phyloP scores from a whole-genome alignment of 2,888 invertebrate genomes.

The Eudasyphora cyanicolor region DNA sequence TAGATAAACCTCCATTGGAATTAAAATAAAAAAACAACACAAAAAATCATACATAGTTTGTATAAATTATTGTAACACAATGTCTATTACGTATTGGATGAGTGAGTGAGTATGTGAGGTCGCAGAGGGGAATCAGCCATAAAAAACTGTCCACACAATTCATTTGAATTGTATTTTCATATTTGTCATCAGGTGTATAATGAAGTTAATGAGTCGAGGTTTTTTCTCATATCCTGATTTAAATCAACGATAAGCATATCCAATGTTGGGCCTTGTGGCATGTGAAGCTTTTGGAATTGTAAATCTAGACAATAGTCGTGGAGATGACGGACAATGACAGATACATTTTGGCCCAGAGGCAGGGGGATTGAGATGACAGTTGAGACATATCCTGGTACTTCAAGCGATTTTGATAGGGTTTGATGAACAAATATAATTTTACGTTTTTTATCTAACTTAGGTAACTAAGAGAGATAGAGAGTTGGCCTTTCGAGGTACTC shows the following conservation, averaged over 20 bases:
- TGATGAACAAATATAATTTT: too few species aligned
- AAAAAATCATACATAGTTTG: too few species aligned
- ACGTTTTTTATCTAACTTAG: too few species aligned
- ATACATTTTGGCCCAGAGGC: too few species aligned
- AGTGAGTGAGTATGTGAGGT: too few species aligned
- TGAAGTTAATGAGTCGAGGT: not conserved
- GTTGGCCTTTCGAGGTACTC: too few species aligned
- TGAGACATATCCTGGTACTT: not conserved
- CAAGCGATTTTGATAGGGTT: too few species aligned
- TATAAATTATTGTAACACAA: conserved; percentile 3
- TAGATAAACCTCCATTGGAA: not conserved
- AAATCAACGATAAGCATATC: not conserved
- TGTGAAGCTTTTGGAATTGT: not conserved
- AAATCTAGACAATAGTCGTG: not conserved
- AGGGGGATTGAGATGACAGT: too few species aligned
- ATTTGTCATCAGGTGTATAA: conserved; percentile 1
- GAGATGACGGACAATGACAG: too few species aligned
- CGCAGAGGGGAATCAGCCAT: not conserved
- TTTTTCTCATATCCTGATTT: not conserved
- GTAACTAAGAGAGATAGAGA: too few species aligned
- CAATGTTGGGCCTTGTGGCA: not conserved
- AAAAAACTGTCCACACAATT: not conserved
- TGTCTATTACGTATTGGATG: too few species aligned
- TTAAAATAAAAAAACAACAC: not conserved
- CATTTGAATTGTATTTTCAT: not conserved